phyloP scores from a whole-genome alignment of 2,888 invertebrate genomes.

The Drosophila testacea region DNA sequence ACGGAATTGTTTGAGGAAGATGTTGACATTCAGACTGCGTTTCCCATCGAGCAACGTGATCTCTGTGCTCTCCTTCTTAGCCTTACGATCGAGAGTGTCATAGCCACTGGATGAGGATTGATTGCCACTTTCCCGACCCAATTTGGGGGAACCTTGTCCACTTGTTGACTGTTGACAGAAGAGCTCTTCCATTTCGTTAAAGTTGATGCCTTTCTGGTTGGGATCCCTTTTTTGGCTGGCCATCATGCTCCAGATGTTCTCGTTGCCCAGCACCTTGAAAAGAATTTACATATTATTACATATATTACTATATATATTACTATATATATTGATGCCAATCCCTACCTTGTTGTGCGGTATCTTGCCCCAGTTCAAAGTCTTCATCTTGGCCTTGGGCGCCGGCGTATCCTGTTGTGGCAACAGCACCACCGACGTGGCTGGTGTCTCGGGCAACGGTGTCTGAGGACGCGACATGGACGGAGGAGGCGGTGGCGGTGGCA shows the following conservation, averaged over 20 bases:
- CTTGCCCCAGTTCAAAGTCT: slow-evolving; percentile 99
- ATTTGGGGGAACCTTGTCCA: slow-evolving; percentile 87
- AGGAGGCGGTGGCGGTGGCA: slow-evolving; percentile 81
- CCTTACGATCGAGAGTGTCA: slow-evolving; percentile 87
- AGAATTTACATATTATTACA: no score
- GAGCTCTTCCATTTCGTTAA: slow-evolving; percentile 96
- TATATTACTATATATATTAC: no score
- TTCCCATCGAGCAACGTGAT: slow-evolving; percentile 96
- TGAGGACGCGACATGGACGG: slow-evolving; percentile 69
- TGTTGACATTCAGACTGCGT: slow-evolving; percentile 98
- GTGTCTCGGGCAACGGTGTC: slow-evolving; percentile 69
- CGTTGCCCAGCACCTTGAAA: slow-evolving; percentile 90
- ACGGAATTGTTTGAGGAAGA: slow-evolving; percentile 96
- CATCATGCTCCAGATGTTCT: slow-evolving; percentile 97
- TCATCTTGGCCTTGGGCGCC: slow-evolving; percentile 97
- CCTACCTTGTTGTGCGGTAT: slow-evolving; percentile 92
- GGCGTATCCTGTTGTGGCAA: slow-evolving; percentile 97
- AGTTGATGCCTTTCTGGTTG: slow-evolving; percentile 94
- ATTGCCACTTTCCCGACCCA: slow-evolving; percentile 84
- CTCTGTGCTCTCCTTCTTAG: slow-evolving; percentile 93
- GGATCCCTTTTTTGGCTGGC: slow-evolving; percentile 93
- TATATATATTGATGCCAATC: no score
- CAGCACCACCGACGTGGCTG: slow-evolving; percentile 85
- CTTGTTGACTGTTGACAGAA: slow-evolving; percentile 94
- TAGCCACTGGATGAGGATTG: slow-evolving; percentile 82